Conservation (phyloP, 2,113 vertebrate genomes). For the Oncorhynchus masou region DNA sequence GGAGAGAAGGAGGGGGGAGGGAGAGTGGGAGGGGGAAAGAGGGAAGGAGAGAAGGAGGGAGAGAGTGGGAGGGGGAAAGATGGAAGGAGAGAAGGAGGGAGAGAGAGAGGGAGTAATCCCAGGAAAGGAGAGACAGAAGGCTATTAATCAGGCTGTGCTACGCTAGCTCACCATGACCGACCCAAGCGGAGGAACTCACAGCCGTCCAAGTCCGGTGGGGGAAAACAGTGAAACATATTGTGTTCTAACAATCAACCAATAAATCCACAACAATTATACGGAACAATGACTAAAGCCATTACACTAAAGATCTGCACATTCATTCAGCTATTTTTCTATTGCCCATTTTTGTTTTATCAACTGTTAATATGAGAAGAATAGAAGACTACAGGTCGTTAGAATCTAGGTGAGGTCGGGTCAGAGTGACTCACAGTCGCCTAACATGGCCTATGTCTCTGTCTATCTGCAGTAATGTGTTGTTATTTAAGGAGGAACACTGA, state of each 20-base stretch:
- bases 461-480: not conserved
- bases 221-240: not conserved
- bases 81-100: too few species aligned
- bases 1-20: not conserved
- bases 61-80: not conserved
- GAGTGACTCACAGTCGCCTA: not conserved
- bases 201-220: conserved; percentile 14
- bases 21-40: too few species aligned
- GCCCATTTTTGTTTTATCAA: not conserved
- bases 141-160: conserved; percentile 20
- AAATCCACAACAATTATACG: not conserved
- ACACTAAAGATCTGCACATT: too few species aligned
- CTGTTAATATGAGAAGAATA: not conserved
- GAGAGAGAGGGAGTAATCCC: conserved; percentile 18
- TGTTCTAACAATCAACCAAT: not conserved
- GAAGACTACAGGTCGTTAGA: not conserved
- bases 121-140: conserved; percentile 18
- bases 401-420: not conserved
- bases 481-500: conserved; percentile 17
- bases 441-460: too few species aligned
- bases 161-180: too few species aligned
- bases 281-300: not conserved
- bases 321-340: not conserved
- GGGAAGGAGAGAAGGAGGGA: not conserved
- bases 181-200: not conserved